Conservation (phyloP, 1,140 invertebrate species). For the Spodoptera frugiperda region DNA sequence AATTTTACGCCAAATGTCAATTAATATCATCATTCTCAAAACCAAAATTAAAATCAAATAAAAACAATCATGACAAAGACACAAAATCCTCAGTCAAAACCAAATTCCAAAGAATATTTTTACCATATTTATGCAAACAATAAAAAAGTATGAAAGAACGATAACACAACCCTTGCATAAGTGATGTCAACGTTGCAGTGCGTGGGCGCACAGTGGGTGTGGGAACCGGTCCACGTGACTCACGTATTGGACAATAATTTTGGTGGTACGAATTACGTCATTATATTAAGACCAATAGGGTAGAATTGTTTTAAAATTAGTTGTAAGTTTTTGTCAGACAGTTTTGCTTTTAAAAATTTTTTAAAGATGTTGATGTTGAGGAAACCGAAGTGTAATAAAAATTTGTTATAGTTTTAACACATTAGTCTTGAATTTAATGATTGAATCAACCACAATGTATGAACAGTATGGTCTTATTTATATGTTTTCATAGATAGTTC, state of each 20-base stretch:
- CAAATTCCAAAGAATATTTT: not conserved
- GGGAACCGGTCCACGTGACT: constrained; percentile 68
- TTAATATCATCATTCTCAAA: too few relatives aligned
- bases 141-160: constrained; percentile 41
- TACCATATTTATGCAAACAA: not conserved
- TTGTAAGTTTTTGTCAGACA: not conserved
- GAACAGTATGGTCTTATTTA: too few relatives aligned
- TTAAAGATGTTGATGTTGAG: too few relatives aligned
- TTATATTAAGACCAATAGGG: constrained; percentile 33
- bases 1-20: too few relatives aligned
- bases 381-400: too few relatives aligned
- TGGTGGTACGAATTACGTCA: constrained; percentile 54
- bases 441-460: too few relatives aligned
- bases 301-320: constrained; percentile 1
- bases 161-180: constrained; percentile 53
- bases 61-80: too few relatives aligned
- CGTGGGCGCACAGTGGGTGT: constrained; percentile 65
- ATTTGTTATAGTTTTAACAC: too few relatives aligned
- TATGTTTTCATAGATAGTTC: too few relatives aligned
- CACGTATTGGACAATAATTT: constrained; percentile 59
- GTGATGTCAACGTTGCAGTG: constrained; percentile 59
- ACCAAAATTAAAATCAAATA: too few relatives aligned
- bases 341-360: too few relatives aligned
- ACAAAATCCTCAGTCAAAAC: not conserved
- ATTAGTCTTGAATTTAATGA: too few relatives aligned